Percentiles rank a stretch among this genome's conserved stretches.
These are phyloP conservation scores for Temnothorax curvispinosus DNA, from an alignment of 1,140 invertebrate genomes.

Conservation along the genomic window DNA sequence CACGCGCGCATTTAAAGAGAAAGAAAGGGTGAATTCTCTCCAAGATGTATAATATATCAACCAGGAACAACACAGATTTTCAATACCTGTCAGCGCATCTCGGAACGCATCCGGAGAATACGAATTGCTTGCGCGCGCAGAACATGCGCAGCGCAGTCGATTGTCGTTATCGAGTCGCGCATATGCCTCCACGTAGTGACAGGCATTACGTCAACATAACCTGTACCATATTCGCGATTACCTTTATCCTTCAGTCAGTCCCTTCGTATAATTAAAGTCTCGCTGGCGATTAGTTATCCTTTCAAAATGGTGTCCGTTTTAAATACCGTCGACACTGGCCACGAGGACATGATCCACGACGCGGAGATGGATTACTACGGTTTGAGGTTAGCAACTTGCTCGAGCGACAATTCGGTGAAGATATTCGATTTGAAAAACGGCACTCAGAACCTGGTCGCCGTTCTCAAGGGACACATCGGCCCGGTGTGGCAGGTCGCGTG, in stretches of 20 bases:
- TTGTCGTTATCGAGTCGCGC: not conserved
- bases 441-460: constrained; percentile 94
- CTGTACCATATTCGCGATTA: not conserved
- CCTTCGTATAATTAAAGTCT: not conserved
- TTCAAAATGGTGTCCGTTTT: constrained; percentile 94
- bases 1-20: no score
- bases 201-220: constrained; percentile 54
- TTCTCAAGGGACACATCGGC: constrained; percentile 98
- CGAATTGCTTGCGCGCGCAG: constrained; percentile 9
- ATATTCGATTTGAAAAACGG: constrained; percentile 98
- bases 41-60: no score
- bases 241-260: not conserved
- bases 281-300: not conserved
- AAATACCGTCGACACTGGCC: constrained; percentile 98
- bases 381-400: constrained; percentile 97
- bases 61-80: no score
- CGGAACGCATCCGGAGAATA: not conserved
- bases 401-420: constrained; percentile 98
- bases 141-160: not conserved
- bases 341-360: constrained; percentile 99
- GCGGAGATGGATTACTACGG: constrained; percentile 99
- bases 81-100: no score
- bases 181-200: constrained; percentile 68
- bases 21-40: no score
- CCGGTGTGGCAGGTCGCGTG: constrained; percentile 99